phyloP scores from a whole-genome alignment of 2,113 vertebrate genomes.

The Cygnus atratus region DNA sequence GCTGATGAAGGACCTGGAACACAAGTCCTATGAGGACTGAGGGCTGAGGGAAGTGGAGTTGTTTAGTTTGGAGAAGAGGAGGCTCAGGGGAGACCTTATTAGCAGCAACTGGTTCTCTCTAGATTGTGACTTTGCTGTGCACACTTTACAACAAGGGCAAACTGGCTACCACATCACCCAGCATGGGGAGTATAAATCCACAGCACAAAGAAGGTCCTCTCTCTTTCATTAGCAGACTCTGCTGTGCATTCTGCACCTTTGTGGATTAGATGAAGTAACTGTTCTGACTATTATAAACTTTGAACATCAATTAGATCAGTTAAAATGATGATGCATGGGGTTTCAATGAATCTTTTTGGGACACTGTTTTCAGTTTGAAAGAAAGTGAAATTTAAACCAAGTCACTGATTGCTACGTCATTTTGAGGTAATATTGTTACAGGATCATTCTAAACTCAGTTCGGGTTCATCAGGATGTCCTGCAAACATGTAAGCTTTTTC shows the following conservation, averaged over 20 bases:
- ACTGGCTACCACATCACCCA: rapidly evolving
- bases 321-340: background rate
- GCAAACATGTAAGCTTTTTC: background rate
- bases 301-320: background rate
- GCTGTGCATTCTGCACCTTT: background rate
- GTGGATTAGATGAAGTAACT: background rate
- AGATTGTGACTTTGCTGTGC: background rate
- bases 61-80: no score
- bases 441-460: background rate
- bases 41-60: no score
- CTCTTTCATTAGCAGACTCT: background rate
- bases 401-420: background rate
- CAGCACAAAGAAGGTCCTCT: background rate
- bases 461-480: background rate
- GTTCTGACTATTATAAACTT: background rate
- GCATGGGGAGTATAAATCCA: rapidly evolving
- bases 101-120: background rate
- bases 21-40: no score
- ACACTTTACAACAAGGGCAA: background rate
- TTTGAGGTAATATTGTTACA: background rate
- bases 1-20: no score
- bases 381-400: background rate
- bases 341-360: background rate
- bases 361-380: background rate
- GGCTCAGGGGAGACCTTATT: no score